phyloP scores from a whole-genome alignment of 1,140 invertebrate genomes.

The Venustaconcha ellipsiformis region DNA sequence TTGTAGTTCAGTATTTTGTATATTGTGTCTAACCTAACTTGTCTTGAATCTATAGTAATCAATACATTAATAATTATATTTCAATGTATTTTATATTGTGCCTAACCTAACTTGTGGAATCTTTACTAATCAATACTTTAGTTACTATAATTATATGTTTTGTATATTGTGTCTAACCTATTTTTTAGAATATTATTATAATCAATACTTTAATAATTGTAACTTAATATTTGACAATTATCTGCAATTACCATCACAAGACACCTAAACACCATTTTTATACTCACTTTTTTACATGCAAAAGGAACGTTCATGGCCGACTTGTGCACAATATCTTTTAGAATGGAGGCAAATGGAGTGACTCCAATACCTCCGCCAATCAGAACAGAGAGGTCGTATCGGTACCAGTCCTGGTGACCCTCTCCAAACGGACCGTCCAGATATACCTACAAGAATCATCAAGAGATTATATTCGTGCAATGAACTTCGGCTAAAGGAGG shows the following conservation, averaged over 20 bases:
- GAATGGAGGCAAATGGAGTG: constrained; percentile 97
- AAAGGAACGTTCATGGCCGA: constrained; percentile 16
- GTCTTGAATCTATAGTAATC: no score
- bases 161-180: not conserved
- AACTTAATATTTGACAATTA: not conserved
- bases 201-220: not conserved
- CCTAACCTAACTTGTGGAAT: no score
- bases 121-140: no score
- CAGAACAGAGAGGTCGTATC: constrained; percentile 85
- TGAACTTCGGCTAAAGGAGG: no score
- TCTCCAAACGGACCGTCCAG: constrained; percentile 98
- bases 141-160: not conserved
- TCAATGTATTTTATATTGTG: no score
- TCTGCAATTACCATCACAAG: no score
- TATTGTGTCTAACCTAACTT: no score
- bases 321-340: constrained; percentile 69
- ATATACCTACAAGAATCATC: constrained; percentile 71
- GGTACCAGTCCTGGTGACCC: constrained; percentile 99
- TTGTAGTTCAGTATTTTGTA: no score
- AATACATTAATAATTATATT: no score
- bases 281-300: constrained; percentile 32
- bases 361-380: constrained; percentile 98
- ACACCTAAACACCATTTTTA: not conserved
- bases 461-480: constrained; percentile 45
- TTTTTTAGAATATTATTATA: not conserved